Evolutionary conservation across 2,888 invertebrate species (phyloP), one percentile per base, ranked within the genome.

Genomic region (Caenorhabditis virilis): DNA sequence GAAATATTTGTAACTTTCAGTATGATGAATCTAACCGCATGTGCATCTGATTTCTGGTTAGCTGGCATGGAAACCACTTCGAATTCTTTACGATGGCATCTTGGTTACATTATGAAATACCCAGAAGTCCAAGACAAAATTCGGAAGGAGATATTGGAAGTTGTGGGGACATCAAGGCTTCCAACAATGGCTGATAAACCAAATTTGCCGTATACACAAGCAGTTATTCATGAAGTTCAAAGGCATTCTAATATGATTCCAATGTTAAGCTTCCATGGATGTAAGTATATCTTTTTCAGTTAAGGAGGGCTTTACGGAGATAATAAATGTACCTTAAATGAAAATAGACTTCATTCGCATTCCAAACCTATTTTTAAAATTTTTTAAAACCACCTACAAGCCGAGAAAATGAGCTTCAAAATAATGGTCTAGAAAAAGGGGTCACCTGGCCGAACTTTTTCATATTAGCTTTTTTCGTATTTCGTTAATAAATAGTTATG

Each of bases 11-110:
- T 18, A 9, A 15, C 15, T 47, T 54, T 52, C 47, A 53, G 58
- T 25, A 54, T 46, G 36, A 33, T 9, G 1, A 64, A 64, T 16
- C 25, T 64, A 13, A 25, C 23, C 3, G 58, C 63, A 15, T 30
- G 30, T 9, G 50, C 41, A 2, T 38, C 64, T 7, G 76, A 76
- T 39, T 69, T 76, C 54, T 76, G 70, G 65, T 15, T 76, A 18
- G 76, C 74, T 16, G 76, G 76, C 16, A 74, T 74, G 74, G 76
- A 76, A 30, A 74, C 76, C 5, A 72, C 76, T 16, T 64, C 74
- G 7, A 73, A 62, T 1, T 59, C 73, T 0, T 49, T 76, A 1
- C 46, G 69, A 20, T 74, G 74, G 76, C 55, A 63, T 15, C 11
- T 76, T 11, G 60, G 65, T 0, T 69, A 67, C 30, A 42, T 73